phyloP scores from a whole-genome alignment of 2,797 vertebrate genomes.

The Crenuchus spilurus region DNA sequence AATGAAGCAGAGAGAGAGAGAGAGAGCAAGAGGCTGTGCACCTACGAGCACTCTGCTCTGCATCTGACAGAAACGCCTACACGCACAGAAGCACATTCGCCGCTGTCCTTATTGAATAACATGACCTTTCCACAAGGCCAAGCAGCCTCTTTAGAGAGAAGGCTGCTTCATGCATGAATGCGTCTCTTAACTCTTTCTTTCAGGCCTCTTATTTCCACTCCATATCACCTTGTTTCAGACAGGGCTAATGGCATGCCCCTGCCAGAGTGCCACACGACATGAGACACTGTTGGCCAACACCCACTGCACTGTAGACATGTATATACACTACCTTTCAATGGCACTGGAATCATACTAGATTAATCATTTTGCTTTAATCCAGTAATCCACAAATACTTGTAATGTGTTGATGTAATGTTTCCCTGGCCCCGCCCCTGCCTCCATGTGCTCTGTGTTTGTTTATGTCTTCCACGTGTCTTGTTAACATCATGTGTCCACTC shows the following conservation, averaged over 20 bases:
- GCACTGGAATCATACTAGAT: too few species aligned
- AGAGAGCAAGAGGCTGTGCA: slow-evolving; percentile 49
- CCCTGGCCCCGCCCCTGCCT: too few species aligned
- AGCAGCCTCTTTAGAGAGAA: slow-evolving; percentile 38
- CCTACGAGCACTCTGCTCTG: neutral
- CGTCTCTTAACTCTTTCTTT: slow-evolving; percentile 75
- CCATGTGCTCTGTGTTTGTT: too few species aligned
- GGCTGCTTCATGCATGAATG: slow-evolving; percentile 76
- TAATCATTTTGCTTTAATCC: too few species aligned
- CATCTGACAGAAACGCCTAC: slow-evolving; percentile 47
- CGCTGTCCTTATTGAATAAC: slow-evolving; percentile 33
- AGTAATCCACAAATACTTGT: too few species aligned
- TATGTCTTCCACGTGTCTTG: too few species aligned
- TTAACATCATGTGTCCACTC: too few species aligned
- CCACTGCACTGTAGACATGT: too few species aligned
- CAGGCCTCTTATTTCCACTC: slow-evolving; percentile 78
- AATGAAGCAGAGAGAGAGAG: slow-evolving; percentile 69
- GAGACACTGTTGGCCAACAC: slow-evolving; percentile 1
- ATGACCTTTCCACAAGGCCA: slow-evolving; percentile 76
- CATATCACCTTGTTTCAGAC: slow-evolving; percentile 75
- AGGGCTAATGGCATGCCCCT: slow-evolving; percentile 56
- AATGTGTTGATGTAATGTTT: too few species aligned
- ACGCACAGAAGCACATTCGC: slow-evolving; percentile 32
- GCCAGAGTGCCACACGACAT: slow-evolving; percentile 58
- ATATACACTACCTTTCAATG: too few species aligned